Percentiles rank a stretch among this genome's conserved stretches.
Evolutionary conservation across 2,888 invertebrate genomes (phyloP).

Genomic region (Ferrisia virgata): DNA sequence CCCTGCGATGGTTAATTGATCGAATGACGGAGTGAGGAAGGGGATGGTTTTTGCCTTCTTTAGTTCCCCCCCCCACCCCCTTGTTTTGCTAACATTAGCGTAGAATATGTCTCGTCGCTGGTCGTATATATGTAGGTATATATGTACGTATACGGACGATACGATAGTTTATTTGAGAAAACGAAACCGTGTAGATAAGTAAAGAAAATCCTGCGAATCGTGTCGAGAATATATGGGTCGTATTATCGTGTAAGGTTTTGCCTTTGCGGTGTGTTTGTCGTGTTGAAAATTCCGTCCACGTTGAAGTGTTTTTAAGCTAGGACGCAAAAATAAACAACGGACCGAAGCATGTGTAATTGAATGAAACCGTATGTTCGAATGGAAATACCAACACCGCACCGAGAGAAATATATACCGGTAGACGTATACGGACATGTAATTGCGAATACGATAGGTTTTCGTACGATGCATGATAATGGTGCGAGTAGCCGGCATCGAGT

Average conservation of each 20-base stretch:
- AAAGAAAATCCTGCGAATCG: neutral
- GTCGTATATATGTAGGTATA: too few species aligned
- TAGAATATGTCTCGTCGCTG: neutral
- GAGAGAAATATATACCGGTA: too few species aligned
- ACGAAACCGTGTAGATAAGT: neutral
- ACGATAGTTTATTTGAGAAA: neutral
- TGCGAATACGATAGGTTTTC: neutral
- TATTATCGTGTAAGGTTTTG: neutral
- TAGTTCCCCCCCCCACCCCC: too few species aligned
- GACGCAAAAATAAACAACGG: neutral
- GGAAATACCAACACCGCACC: neutral
- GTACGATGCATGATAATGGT: neutral
- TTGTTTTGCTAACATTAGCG: neutral
- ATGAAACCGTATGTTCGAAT: neutral
- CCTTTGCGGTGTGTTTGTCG: neutral
- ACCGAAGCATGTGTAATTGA: conserved; percentile 1
- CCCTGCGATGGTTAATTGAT: neutral
- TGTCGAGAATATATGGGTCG: conserved; percentile 14
- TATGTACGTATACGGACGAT: neutral
- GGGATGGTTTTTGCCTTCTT: neutral
- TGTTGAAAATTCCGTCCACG: neutral
- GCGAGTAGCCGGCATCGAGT: neutral
- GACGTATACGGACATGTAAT: neutral
- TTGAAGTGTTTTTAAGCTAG: conserved; percentile 3
- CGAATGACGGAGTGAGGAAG: too few species aligned